Conservation (phyloP, 1,140 invertebrate genomes). For the Bathynomus jamesi region DNA sequence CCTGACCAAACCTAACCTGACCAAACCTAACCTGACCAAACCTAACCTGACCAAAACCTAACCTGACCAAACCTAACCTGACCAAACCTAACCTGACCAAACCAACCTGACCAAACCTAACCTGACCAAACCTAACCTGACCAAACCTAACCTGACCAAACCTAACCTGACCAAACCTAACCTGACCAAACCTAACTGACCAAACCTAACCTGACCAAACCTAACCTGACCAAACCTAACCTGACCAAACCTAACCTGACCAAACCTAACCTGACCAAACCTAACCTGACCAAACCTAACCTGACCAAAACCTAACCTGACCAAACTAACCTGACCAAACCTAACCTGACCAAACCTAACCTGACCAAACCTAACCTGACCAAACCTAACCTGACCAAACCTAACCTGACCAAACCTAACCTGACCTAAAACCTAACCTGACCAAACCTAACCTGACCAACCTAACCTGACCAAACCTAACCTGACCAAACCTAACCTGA, state of each 20-base stretch:
- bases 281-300: slow-evolving; percentile 1
- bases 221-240: background rate
- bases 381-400: slow-evolving; percentile 6
- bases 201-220: background rate
- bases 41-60: slow-evolving; percentile 17
- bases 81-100: slow-evolving; percentile 14
- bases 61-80: slow-evolving; percentile 12
- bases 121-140: slow-evolving; percentile 10
- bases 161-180: background rate
- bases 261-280: slow-evolving; percentile 1
- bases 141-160: slow-evolving; percentile 6
- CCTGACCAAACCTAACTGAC: slow-evolving; percentile 1
- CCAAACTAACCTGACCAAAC: slow-evolving; percentile 1
- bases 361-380: slow-evolving; percentile 10
- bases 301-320: too few species aligned
- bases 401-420: background rate
- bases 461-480: background rate
- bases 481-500: slow-evolving; percentile 1
- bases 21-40: slow-evolving; percentile 14
- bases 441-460: slow-evolving; percentile 4
- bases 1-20: slow-evolving; percentile 10
- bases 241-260: slow-evolving; percentile 1
- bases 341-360: slow-evolving; percentile 1
- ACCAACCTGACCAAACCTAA: slow-evolving; percentile 9
- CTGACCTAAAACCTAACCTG: background rate